Evolutionary conservation across 2,797 vertebrate genomes (phyloP), one percentile per base, ranked within the genome.

Genomic region (Meriones psammophilus): DNA sequence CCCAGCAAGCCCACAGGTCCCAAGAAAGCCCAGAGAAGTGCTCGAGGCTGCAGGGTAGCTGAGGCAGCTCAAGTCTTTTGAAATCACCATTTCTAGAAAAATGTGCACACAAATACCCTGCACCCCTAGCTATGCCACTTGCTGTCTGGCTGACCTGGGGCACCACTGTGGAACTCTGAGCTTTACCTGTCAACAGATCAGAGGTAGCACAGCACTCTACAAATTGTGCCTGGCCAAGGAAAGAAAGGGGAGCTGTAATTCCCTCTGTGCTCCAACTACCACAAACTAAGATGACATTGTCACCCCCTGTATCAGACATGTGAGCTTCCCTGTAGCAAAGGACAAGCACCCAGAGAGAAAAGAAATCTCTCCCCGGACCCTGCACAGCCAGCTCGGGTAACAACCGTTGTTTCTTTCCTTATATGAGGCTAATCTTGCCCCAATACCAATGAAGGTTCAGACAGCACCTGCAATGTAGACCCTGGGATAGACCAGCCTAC

Each of bases 391-490:
- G 50, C 2, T 3, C 0, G 0, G 3, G 30, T 5, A 3, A 39
- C 33, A 17, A 62, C 46, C 8, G 6, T 0, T 2, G 24, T 20
- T 36, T 78, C 78, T 33, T 20, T 56, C 5, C 14, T 2, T 12
- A 33, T 39, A 50, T 0, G 17, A 7, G 0, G 20, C 36, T 8
- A 14, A 46, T 24, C 15, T 66, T 36, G 0, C 9, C 22, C 66
- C 46, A 17, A 4, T 0, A 2, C 6, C 0, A 0, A 30, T 0
- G 0, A n/a, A 24, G 42, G 56, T 10, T 66, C 36, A 18, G 1
- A 0, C 36, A n/a, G 60, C 66, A n/a, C 71, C 80, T 24, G 30
- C 54, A 10, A 20, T 46, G 8, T 50, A 28, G 60, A 20, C 0
- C 1, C 6, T 30, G 76, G 8, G 71, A 8, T 42, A 42, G 42